Evolutionary conservation across 2,797 vertebrate genomes (phyloP).

Genomic region (Australoheros facetus): DNA sequence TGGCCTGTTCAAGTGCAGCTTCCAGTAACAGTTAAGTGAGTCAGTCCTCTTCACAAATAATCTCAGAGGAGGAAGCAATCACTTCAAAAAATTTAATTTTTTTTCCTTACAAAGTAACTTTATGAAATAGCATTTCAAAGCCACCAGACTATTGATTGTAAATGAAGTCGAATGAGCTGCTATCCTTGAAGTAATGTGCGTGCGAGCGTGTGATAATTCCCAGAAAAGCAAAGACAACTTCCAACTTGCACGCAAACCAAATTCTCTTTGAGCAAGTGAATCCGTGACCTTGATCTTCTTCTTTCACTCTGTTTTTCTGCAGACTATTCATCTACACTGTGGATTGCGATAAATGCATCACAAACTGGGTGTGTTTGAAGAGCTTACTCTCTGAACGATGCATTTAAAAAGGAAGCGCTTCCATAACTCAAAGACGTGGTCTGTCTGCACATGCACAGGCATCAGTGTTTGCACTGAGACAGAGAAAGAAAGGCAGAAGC

Average conservation of each 20-base stretch:
- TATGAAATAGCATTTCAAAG: conserved; percentile 30
- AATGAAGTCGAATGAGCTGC: conserved; percentile 6
- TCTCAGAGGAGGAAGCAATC: conserved; percentile 34
- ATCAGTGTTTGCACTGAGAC: background rate
- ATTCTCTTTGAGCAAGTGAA: conserved; percentile 11
- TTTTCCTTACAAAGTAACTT: conserved; percentile 25
- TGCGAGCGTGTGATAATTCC: background rate
- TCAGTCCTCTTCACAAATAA: conserved; percentile 48
- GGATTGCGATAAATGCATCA: conserved; percentile 33
- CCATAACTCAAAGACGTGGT: conserved; percentile 3
- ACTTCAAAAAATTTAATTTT: conserved; percentile 44
- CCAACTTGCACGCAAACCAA: conserved; percentile 1
- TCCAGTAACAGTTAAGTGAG: conserved; percentile 53
- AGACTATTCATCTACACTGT: conserved; percentile 4
- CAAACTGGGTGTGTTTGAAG: conserved; percentile 1
- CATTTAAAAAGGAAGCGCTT: conserved; percentile 30
- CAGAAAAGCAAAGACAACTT: conserved; percentile 9
- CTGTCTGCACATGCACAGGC: background rate
- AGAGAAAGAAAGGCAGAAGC: background rate
- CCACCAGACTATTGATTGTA: background rate
- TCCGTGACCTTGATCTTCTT: conserved; percentile 50
- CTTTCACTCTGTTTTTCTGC: conserved; percentile 3
- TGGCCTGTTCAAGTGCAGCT: conserved; percentile 18
- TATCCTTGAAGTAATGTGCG: conserved; percentile 29
- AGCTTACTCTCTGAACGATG: conserved; percentile 29